Percentiles rank a stretch among this genome's conserved stretches.
phyloP scores from a whole-genome alignment of 2,888 invertebrate species.

The Corbicula japonica region DNA sequence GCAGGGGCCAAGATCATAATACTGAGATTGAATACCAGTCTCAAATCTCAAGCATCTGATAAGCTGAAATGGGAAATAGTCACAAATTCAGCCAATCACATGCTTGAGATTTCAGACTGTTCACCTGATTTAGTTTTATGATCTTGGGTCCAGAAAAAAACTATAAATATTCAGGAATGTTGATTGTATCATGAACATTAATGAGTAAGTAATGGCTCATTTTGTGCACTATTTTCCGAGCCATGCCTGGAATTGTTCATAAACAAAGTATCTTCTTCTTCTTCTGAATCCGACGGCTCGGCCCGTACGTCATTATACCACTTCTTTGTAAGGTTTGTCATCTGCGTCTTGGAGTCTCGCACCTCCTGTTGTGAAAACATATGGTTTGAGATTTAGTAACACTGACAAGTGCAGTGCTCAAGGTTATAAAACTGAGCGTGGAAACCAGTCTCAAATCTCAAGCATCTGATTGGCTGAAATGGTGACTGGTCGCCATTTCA shows the following conservation, averaged over 20 bases:
- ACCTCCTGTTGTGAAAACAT: too few relatives aligned
- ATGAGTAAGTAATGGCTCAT: constrained; percentile 33
- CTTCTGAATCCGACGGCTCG: constrained; percentile 80
- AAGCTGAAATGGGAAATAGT: too few relatives aligned
- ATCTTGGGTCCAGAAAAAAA: too few relatives aligned
- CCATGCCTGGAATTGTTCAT: constrained; percentile 50
- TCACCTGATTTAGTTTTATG: too few relatives aligned
- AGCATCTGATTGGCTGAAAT: background rate
- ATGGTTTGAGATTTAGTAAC: background rate
- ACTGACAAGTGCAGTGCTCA: background rate
- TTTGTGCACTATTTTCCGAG: constrained; percentile 39
- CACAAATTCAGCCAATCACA: too few relatives aligned
- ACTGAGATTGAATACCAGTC: too few relatives aligned
- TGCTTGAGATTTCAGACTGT: too few relatives aligned
- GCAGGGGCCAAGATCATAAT: too few relatives aligned
- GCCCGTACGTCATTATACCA: constrained; percentile 96
- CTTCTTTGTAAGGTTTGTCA: constrained; percentile 98
- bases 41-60: too few relatives aligned
- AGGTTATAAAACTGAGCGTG: background rate
- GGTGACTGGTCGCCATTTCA: background rate
- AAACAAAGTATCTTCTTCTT: constrained; percentile 66
- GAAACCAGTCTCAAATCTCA: background rate
- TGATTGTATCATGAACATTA: constrained; percentile 1
- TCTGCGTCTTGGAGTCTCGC: constrained; percentile 98
- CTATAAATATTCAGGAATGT: too few relatives aligned